Base-by-base conservation (phyloP, 2,113 vertebrate genomes). In the Psilopogon haemacephalus region DNA sequence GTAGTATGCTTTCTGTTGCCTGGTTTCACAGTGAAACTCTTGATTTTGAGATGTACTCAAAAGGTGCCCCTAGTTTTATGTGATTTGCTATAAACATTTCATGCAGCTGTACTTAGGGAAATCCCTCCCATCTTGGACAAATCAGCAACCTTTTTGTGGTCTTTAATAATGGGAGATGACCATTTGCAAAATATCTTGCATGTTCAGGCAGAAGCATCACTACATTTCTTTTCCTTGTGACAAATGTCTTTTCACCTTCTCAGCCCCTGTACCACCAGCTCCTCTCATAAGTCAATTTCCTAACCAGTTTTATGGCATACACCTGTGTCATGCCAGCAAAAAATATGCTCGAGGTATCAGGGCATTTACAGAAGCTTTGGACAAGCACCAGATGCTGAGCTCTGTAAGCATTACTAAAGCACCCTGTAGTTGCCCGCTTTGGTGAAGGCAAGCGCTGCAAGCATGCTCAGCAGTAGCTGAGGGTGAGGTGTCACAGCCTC, bases 261-360 rank as follows among this genome's bases (percentile, higher is more conserved):
- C 32, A 64, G 15, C 20, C 15, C 58, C 23, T 2, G n/a, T 33
- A 55, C 9, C 4, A 1, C 32, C 46, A 60, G 8, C 37, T 24
- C 44, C 27, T 83, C 50, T 78, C 71, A 2, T 2, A 28, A 58
- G 6, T 30, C 26, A 48, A 2, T 37, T 85, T 93, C 80, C 62
- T 24, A 8, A 30, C 20, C 0, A 5, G 11, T 80, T 90, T 74
- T 70, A 19, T 46, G 40, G 56, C 7, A 19, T 28, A n/a, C 7
- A 28, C 13, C 48, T 81, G 40, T 4, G 2, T 37, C 4, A 6
- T 40, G 74, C 33, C 0, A 3, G 69, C 21, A 50, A 81, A 27
- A 14, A 0, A 1, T 3, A 1, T 24, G 24, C 26, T 77, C 0
- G 56, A 58, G 23, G 17, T 75, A 38, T 21, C 1, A 0, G 20